phyloP scores from a whole-genome alignment of 2,113 vertebrate species.

The Panthera uncia region DNA sequence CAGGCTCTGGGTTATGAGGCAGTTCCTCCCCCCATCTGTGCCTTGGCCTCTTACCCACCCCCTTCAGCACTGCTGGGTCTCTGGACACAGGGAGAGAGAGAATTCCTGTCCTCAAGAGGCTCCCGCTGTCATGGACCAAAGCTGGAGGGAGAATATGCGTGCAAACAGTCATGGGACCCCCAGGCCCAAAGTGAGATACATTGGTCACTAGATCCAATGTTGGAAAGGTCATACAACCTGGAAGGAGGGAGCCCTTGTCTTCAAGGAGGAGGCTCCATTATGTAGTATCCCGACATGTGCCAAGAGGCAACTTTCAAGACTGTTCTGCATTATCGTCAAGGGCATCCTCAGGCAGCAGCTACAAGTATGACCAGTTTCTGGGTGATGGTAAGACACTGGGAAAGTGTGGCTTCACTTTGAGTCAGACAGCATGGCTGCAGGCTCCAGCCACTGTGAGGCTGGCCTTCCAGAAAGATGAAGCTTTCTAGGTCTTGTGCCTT shows the following conservation, averaged over 20 bases:
- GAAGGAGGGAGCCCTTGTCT: background rate
- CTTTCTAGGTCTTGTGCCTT: slow-evolving; percentile 90
- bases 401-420: slow-evolving; percentile 92
- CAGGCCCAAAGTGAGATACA: background rate
- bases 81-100: background rate
- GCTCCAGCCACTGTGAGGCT: slow-evolving; percentile 93
- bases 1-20: too few species aligned
- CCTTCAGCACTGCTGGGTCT: background rate
- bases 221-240: background rate
- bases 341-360: slow-evolving; percentile 94
- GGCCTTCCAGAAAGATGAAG: slow-evolving; percentile 91
- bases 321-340: slow-evolving; percentile 85
- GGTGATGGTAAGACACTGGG: slow-evolving; percentile 93
- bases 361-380: slow-evolving; percentile 94
- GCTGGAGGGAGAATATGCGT: background rate
- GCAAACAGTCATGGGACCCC: background rate
- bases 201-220: background rate
- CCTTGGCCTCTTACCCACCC: background rate
- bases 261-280: background rate
- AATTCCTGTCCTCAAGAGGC: background rate
- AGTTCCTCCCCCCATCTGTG: background rate
- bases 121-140: background rate
- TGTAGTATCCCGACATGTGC: background rate
- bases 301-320: background rate
- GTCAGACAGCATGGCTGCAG: slow-evolving; percentile 93